Base-by-base conservation (phyloP, 2,888 invertebrate species). In the Epiblema foenella region DNA sequence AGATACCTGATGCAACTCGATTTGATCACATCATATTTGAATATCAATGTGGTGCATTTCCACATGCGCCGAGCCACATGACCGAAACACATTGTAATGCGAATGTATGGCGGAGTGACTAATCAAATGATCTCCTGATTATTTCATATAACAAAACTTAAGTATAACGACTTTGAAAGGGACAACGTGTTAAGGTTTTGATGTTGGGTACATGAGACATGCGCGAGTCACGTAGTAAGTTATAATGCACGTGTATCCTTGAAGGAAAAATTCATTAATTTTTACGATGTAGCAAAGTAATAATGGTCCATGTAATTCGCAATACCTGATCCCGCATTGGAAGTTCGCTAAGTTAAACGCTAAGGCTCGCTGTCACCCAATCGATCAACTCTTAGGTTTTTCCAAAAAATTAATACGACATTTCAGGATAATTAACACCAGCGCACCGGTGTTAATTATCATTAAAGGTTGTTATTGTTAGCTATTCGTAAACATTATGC, bases 171-270 rank as follows among this genome's bases (percentile, higher is more conserved):
- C 42, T 42, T 42, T 42, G 42, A 42, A 42, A 39, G 39, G 11
- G 39, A 39, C 12, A 39, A 15, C 15, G 15, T 15, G 7, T 42
- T 42, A 15, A 42, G 15, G 5, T 15, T 42, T 42, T 42, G 42
- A 42, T 42, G 11, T 42, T 42, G 42, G 42, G 15, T 42, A 42
- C 11, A n/a, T 4, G 42, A 42, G 15, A 42, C 42, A 42, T 15
- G 39, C 0, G n/a, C 24, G 1, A 46, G 60, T 60, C 60, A 60
- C 60, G 60, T 60, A 46, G 60, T 46, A 24, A 46, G 42, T 18
- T n/a, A 29, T 46, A 60, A 46, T 17, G 46, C 46, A 60, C 42
- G 59, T 46, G 46, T 60, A 60, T 15, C 59, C 59, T 60, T 60
- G 59, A n/a, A 20, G 20, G 59, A 60, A 10, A 11, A n/a, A 60